A percentile compares a stretch with the other conserved stretches of the same genome.
phyloP scores from a whole-genome alignment of 2,888 invertebrate genomes.

The Falcaria lacertinaria region DNA sequence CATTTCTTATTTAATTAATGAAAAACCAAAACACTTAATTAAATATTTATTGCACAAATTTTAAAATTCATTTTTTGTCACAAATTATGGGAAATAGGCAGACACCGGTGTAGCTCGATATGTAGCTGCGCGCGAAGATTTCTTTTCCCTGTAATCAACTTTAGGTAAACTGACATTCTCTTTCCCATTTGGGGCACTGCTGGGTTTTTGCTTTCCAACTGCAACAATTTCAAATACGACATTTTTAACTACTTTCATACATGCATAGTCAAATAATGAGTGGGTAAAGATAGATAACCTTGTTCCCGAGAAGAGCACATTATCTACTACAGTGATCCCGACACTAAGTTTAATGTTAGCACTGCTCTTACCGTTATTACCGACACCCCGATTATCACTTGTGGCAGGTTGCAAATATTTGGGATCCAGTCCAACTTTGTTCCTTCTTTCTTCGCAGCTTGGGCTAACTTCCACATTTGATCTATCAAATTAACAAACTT shows the following conservation, averaged over 20 bases:
- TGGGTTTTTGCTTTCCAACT: slow-evolving; percentile 32
- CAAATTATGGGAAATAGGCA: slow-evolving; percentile 60
- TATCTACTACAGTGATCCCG: neutral
- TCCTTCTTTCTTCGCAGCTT: slow-evolving; percentile 30
- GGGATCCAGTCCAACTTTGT: slow-evolving; percentile 57
- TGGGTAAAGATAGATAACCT: too few relatives aligned
- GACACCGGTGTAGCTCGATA: slow-evolving; percentile 67
- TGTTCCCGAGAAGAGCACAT: neutral
- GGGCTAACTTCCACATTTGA: slow-evolving; percentile 60
- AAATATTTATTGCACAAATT: too few relatives aligned
- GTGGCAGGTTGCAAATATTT: slow-evolving; percentile 62
- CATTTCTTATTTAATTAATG: too few relatives aligned
- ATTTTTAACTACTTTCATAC: too few relatives aligned
- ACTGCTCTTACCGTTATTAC: slow-evolving; percentile 33
- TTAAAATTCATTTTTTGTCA: neutral
- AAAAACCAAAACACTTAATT: too few relatives aligned
- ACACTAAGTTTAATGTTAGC: neutral
- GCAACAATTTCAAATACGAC: slow-evolving; percentile 21
- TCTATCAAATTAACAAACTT: slow-evolving; percentile 34
- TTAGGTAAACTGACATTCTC: slow-evolving; percentile 56
- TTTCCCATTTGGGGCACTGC: slow-evolving; percentile 25
- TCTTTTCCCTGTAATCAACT: slow-evolving; percentile 69
- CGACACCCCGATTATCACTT: slow-evolving; percentile 30
- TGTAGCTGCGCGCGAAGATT: slow-evolving; percentile 49
- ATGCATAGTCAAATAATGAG: too few relatives aligned